phyloP scores from a whole-genome alignment of 2,113 vertebrate genomes.

The Phocoena sinus region DNA sequence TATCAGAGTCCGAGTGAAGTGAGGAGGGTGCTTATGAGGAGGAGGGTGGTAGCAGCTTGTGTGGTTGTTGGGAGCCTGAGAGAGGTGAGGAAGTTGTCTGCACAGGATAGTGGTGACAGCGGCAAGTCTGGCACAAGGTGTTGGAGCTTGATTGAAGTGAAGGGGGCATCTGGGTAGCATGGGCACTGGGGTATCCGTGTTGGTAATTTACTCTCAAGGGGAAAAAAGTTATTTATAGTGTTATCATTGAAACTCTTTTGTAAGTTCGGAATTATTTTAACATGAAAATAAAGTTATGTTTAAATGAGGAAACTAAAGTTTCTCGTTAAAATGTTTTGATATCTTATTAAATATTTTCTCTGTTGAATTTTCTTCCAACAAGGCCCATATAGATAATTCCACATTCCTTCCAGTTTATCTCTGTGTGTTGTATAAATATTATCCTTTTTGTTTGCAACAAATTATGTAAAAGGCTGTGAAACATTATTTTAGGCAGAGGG shows the following conservation, averaged over 20 bases:
- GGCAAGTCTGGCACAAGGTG: background rate
- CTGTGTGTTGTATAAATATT: background rate
- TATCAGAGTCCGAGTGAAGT: background rate
- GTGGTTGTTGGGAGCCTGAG: background rate
- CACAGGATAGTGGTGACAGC: background rate
- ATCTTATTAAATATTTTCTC: background rate
- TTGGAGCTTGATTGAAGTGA: background rate
- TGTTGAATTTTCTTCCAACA: background rate
- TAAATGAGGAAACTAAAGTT: background rate
- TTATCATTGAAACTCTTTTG: background rate
- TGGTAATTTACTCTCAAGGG: background rate
- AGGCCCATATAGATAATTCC: background rate
- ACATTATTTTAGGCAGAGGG: background rate
- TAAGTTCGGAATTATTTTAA: background rate
- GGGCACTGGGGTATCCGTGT: background rate
- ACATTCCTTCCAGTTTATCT: background rate
- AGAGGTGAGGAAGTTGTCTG: background rate
- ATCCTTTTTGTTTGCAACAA: background rate
- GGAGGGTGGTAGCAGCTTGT: background rate
- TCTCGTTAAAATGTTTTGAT: background rate
- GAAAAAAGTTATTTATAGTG: background rate
- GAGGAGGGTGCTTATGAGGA: background rate
- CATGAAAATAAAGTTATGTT: background rate
- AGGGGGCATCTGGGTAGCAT: background rate
- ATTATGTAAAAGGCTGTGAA: background rate